These are phyloP conservation scores for Tachycineta bicolor DNA, from an alignment of 2,113 vertebrate species.

Conservation along the genomic window DNA sequence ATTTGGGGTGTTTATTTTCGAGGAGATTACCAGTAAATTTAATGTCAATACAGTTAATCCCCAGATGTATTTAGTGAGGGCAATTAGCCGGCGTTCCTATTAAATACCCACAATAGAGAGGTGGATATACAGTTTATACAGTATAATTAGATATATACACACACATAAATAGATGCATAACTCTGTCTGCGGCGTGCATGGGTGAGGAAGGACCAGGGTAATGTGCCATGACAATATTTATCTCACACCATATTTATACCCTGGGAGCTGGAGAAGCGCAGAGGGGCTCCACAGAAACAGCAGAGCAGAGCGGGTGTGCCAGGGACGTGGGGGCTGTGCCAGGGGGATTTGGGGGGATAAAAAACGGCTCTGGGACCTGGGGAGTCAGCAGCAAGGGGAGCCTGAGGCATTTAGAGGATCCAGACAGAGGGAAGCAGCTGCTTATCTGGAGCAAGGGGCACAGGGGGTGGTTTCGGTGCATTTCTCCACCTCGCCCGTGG, in stretches of 20 bases:
- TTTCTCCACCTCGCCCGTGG: fast-evolving
- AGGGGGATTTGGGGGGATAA: fast-evolving
- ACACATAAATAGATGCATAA: conserved; percentile 61
- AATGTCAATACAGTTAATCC: conserved; percentile 43
- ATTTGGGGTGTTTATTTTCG: conserved; percentile 32
- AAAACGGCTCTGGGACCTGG: neutral
- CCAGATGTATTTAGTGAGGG: conserved; percentile 34
- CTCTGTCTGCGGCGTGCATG: conserved; percentile 31
- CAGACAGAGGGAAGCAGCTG: neutral
- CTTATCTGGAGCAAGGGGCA: neutral
- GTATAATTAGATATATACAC: conserved; percentile 55
- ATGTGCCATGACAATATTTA: conserved; percentile 65
- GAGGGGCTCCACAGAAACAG: neutral
- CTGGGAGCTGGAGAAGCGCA: neutral
- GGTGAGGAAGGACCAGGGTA: conserved; percentile 57
- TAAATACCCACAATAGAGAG: conserved; percentile 23
- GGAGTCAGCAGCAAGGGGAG: neutral
- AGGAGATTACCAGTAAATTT: conserved; percentile 32
- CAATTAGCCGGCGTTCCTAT: conserved; percentile 49
- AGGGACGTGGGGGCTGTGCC: neutral
- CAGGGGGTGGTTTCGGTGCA: neutral
- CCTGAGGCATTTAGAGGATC: neutral
- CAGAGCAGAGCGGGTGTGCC: fast-evolving
- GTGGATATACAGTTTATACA: conserved; percentile 42
- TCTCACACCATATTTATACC: conserved; percentile 33